Conservation (phyloP, 2,113 vertebrate species). For the Sander vitreus region DNA sequence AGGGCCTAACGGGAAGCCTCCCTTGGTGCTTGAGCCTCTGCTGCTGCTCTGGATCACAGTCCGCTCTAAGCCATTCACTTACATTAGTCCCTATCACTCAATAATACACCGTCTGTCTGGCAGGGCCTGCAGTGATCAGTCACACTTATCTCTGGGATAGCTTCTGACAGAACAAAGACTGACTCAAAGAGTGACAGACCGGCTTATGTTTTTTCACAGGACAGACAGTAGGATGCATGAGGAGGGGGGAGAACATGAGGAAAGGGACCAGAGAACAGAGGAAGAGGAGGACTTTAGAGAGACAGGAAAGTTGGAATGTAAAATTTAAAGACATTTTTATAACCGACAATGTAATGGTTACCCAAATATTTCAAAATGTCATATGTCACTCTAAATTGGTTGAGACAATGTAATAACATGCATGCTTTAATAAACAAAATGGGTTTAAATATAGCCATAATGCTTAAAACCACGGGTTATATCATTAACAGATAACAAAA, state of each 20-base stretch:
- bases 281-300: neutral
- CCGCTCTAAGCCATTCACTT: slow-evolving; percentile 60
- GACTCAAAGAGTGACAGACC: slow-evolving; percentile 43
- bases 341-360: neutral
- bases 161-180: slow-evolving; percentile 70
- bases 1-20: slow-evolving; percentile 58
- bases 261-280: neutral
- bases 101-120: slow-evolving; percentile 69
- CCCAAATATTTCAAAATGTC: neutral
- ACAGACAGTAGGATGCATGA: neutral
- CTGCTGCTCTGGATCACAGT: slow-evolving; percentile 54
- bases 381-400: neutral
- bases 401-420: neutral
- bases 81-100: slow-evolving; percentile 72
- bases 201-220: slow-evolving; percentile 28
- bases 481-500: slow-evolving; percentile 9
- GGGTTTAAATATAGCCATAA: neutral
- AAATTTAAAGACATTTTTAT: neutral
- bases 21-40: slow-evolving; percentile 43
- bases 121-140: slow-evolving; percentile 62
- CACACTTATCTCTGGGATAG: slow-evolving; percentile 69
- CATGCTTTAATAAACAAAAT: neutral
- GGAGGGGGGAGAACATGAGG: neutral
- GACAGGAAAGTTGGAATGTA: neutral
- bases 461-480: neutral